A percentile compares a stretch with the other conserved stretches of the same genome.
Evolutionary conservation across 2,113 vertebrate genomes (phyloP).

Genomic region (Heterotilapia buettikoferi): DNA sequence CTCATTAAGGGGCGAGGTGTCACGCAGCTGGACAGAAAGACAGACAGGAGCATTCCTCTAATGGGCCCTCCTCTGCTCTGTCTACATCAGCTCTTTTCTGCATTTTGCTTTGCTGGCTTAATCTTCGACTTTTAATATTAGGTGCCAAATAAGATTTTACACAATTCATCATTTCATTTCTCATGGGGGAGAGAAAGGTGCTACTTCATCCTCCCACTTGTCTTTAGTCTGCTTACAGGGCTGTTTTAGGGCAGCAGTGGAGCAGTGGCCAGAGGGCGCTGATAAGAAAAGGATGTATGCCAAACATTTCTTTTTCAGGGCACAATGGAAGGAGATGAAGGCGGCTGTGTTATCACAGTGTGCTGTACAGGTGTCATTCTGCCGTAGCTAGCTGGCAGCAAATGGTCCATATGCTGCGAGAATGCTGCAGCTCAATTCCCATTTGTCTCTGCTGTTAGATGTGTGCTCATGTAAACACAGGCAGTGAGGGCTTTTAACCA

Average conservation of each 20-base stretch:
- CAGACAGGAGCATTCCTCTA: slow-evolving; percentile 29
- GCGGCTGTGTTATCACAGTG: not conserved
- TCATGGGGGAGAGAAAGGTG: slow-evolving; percentile 20
- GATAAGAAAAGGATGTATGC: not conserved
- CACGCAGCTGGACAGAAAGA: slow-evolving; percentile 32
- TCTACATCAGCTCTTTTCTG: slow-evolving; percentile 56
- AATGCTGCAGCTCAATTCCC: not conserved
- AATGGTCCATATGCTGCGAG: not conserved
- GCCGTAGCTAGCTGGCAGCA: not conserved
- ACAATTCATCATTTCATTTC: slow-evolving; percentile 65
- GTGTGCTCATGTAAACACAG: not conserved
- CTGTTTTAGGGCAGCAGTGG: slow-evolving; percentile 38
- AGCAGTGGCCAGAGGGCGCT: slow-evolving; percentile 1
- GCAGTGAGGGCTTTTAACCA: not conserved
- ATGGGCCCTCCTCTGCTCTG: slow-evolving; percentile 30
- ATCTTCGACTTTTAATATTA: slow-evolving; percentile 49
- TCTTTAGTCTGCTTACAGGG: slow-evolving; percentile 54
- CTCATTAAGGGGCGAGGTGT: slow-evolving; percentile 58
- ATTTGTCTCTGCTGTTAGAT: not conserved
- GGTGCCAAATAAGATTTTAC: slow-evolving; percentile 58
- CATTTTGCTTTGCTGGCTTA: slow-evolving; percentile 26
- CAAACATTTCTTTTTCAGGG: not conserved
- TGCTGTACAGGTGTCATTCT: slow-evolving; percentile 15
- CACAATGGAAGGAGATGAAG: not conserved
- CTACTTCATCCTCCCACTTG: slow-evolving; percentile 56